Evolutionary conservation across 2,113 vertebrate genomes (phyloP).

Genomic region (Oryzias melastigma): DNA sequence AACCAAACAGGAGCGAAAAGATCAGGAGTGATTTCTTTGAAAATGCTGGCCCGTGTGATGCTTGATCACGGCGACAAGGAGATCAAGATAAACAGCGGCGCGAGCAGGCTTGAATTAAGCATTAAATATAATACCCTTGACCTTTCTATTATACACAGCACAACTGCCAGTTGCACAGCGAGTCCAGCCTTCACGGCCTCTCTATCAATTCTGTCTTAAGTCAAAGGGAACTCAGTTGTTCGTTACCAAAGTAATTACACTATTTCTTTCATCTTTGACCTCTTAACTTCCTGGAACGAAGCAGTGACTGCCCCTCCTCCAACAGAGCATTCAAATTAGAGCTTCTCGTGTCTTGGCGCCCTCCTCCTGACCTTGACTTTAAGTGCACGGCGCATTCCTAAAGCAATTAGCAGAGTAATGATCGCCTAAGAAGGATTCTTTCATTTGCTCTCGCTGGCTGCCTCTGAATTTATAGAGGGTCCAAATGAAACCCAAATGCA

Average conservation of each 20-base stretch:
- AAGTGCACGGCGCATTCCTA: conserved; percentile 76
- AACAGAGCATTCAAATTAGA: conserved; percentile 72
- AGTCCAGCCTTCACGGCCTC: conserved; percentile 36
- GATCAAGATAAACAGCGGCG: conserved; percentile 55
- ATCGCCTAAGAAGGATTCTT: conserved; percentile 79
- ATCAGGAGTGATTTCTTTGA: conserved; percentile 41
- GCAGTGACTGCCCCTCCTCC: conserved; percentile 58
- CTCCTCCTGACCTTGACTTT: conserved; percentile 78
- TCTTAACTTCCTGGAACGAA: conserved; percentile 56
- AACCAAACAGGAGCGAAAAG: conserved; percentile 45
- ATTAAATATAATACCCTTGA: conserved; percentile 67
- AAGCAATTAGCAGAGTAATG: conserved; percentile 81
- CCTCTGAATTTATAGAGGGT: conserved; percentile 77
- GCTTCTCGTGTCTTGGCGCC: conserved; percentile 50
- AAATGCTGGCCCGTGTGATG: conserved; percentile 51
- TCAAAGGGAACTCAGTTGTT: conserved; percentile 62
- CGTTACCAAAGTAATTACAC: conserved; percentile 72
- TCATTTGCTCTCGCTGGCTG: conserved; percentile 77
- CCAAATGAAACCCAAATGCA: conserved; percentile 79
- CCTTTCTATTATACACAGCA: conserved; percentile 64
- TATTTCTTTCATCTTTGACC: conserved; percentile 74
- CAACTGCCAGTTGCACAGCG: conserved; percentile 25
- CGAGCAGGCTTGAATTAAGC: conserved; percentile 56
- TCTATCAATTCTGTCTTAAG: conserved; percentile 40
- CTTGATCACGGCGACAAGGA: conserved; percentile 52